Evolutionary conservation across 2,888 invertebrate species (phyloP), one percentile per base, ranked within the genome.

Genomic region (Apantesis nais): DNA sequence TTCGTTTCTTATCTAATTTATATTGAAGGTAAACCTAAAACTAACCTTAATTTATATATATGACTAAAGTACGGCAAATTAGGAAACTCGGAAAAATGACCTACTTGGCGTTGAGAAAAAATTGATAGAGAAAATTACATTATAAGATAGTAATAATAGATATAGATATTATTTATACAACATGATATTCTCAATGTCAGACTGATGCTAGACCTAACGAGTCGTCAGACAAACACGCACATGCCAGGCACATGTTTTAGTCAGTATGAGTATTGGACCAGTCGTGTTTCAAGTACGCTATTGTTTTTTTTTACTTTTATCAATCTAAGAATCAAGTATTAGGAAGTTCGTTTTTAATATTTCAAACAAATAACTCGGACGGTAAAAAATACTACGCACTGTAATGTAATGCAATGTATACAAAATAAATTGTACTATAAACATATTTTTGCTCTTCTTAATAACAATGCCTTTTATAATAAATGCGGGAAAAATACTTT

Each of bases 211-310:
- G 82, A 80, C 82, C 80, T 78, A 82, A 83, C 78, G 81, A 82
- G 77, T 83, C 81, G 82, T 78, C 84, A 79, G 78, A 76, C 78
- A 78, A 81, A 84, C 81, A 78, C 83, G 85, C 89, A 89, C 88
- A 85, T 89, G 88, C 78, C 74, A 76, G 86, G 84, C 91, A 90
- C 78, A 86, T 90, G 88, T 87, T 87, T 83, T 79, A 82, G 78
- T 84, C 86, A 87, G 84, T 82, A 84, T 84, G 80, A 85, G 82
- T 83, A 83, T 82, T 79, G 77, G 79, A 81, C 77, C 78, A 83
- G 81, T 83, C 83, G 83, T 77, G 82, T 78, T 78, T 80, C 76
- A 81, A 81, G 80, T 79, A 80, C 66, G 70, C 68, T 41, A 63
- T 29, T 63, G 41, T 19, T 41, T 41, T 19, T 25, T 41, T 41